Evolutionary conservation across 2,797 vertebrate species (phyloP), one percentile per base, ranked within the genome.

Genomic region (Sebastes umbrosus): DNA sequence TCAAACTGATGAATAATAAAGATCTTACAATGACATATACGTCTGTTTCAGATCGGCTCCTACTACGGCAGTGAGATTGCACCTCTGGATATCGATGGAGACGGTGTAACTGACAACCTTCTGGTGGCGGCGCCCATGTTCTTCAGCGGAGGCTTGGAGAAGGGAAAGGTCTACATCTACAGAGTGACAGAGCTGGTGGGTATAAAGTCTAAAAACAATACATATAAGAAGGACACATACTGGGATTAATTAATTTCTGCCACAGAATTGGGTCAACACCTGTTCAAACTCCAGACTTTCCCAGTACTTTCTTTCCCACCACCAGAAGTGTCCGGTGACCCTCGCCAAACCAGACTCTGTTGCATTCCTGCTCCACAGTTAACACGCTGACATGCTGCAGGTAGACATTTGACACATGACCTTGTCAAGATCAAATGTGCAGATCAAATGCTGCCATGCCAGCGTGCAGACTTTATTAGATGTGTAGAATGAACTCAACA

Each of bases 51-150:
- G 99, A 99, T 99, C 2, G 98, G 99, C 54, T 99, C 99, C 50
- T 99, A 99, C 93, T 99, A 96, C 0, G 98, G 98, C 85, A 98
- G 99, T 13, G 99, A 99, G 95, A 98, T 99, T 81, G 96, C 91
- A 11, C 96, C 99, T 0, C 55, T 98, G 55, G 99, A 99, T 0
- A 94, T 97, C 0, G 92, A 99, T 0, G 94, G 96, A 1, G 97
- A 99, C 0, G 96, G 96, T 0, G 69, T 97, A 76, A 99, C 98
- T 0, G 98, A 99, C 4, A 94, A 97, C 18, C 93, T 99, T 68
- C 92, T 99, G 91, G 98, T 99, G 89, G 97, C 96, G 6, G 98
- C 98, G 0, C 99, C 99, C n/a, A 99, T 99, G 99, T 99, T 95
- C 93, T 99, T 99, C 96, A 98, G 96, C 0, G 96, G 96, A 80